Evolutionary conservation across 2,113 vertebrate species (phyloP).

Genomic region (Chaetodon auriga): DNA sequence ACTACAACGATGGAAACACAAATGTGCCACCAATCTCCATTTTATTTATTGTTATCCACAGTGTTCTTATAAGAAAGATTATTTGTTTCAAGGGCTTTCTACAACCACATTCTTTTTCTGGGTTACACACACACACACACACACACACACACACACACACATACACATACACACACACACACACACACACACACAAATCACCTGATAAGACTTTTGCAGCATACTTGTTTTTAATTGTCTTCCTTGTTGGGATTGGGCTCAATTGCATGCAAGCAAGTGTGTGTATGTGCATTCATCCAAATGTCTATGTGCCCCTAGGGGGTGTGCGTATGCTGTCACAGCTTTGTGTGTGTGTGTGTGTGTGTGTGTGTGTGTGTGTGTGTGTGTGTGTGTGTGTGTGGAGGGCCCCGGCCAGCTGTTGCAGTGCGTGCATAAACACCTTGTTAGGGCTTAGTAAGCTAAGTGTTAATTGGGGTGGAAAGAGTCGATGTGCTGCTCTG

Average conservation of each 20-base stretch:
- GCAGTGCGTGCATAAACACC: conserved; percentile 76
- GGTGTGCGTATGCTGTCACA: conserved; percentile 40
- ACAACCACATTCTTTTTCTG: neutral
- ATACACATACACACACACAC: neutral
- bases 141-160: neutral
- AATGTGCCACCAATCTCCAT: neutral
- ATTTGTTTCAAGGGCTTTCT: conserved; percentile 1
- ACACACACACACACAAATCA: neutral
- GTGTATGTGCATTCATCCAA: conserved; percentile 53
- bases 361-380: conserved; percentile 27
- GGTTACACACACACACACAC: neutral
- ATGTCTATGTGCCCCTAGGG: conserved; percentile 59
- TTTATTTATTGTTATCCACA: neutral
- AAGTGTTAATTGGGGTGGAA: conserved; percentile 81
- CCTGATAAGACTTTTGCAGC: neutral
- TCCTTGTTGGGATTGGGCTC: neutral
- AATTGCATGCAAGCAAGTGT: conserved; percentile 15
- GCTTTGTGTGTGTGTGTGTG: neutral
- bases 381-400: conserved; percentile 39
- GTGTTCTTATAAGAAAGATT: neutral
- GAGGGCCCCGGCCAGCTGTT: conserved; percentile 74
- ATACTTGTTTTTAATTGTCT: neutral
- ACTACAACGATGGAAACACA: neutral
- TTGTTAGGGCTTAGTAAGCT: conserved; percentile 77
- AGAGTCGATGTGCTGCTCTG: conserved; percentile 61